A percentile compares a stretch with the other conserved stretches of the same genome.
These are phyloP conservation scores for Dicyrtomina minuta DNA, from an alignment of 2,888 invertebrate species.

Conservation along the genomic window DNA sequence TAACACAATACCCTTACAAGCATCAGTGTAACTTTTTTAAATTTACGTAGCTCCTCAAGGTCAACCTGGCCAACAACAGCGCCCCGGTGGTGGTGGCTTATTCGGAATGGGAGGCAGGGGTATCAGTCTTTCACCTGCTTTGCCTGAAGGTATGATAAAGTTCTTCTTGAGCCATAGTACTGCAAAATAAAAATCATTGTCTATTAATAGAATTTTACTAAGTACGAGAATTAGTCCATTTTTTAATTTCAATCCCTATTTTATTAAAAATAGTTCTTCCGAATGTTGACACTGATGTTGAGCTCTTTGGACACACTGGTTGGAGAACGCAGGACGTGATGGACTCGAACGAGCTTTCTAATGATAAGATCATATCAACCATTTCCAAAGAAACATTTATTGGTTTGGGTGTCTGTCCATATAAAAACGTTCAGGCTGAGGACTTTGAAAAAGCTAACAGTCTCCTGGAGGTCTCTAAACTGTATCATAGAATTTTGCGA, in stretches of 20 bases:
- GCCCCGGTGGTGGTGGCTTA: too few relatives aligned
- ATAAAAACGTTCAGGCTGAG: neutral
- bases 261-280: neutral
- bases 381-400: neutral
- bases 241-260: neutral
- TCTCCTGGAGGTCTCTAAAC: neutral
- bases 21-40: too few relatives aligned
- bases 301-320: conserved; percentile 5
- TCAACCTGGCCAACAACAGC: too few relatives aligned
- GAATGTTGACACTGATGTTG: conserved; percentile 13
- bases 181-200: too few relatives aligned
- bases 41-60: too few relatives aligned
- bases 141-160: too few relatives aligned
- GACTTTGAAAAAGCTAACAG: neutral
- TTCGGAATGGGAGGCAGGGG: too few relatives aligned
- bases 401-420: neutral
- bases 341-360: neutral
- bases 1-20: too few relatives aligned
- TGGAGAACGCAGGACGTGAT: conserved; percentile 7
- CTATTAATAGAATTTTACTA: too few relatives aligned
- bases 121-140: too few relatives aligned
- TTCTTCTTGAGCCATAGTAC: neutral
- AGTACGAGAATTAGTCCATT: neutral
- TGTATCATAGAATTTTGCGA: conserved; percentile 3
- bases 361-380: neutral